Evolutionary conservation across 1,140 invertebrate species (phyloP), one percentile per base, ranked within the genome.

Genomic region (Archegozetes longisetosus): DNA sequence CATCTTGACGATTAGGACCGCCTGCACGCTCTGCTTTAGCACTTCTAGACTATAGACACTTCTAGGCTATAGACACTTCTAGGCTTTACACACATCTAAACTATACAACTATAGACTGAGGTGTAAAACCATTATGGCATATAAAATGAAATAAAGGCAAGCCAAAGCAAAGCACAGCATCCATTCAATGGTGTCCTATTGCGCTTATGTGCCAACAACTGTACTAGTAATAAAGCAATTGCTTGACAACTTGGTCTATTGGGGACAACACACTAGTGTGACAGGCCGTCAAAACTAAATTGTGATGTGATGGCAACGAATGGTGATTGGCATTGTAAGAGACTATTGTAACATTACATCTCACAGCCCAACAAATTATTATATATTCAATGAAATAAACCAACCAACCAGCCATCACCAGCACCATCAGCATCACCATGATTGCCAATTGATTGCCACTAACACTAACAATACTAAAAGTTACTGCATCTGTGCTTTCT

Each of bases 401-500:
- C 32, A 40, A 40, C 32, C 32, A 40, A 40, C 32, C 32, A 40
- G 32, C 6, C 17, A 40, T 40, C 32, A 40, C 32, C 6, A 40
- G 32, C 17, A 40, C 32, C 32, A n/a, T n/a, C 46, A 47, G 46
- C 50, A 52, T 25, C 50, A 52, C 27, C 20, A 6, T 6, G 6
- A 52, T 6, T 52, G 50, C 50, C 50, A 52, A 52, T 28, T 52
- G 50, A 52, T 28, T 52, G 20, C n/a, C 50, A 52, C 50, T 52
- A 28, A 24, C 50, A 40, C 17, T 40, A 40, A 40, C 17, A 40
- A 9, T 9, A 17, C 32, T n/a, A n/a, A n/a, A n/a, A n/a, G n/a
- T n/a, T n/a, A n/a, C n/a, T n/a, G n/a, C n/a, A n/a, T n/a, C n/a
- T n/a, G n/a, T n/a, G n/a, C n/a, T n/a, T n/a, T n/a, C n/a, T n/a